Evolutionary conservation across 1,140 invertebrate species (phyloP).

Genomic region (Pantala flavescens): DNA sequence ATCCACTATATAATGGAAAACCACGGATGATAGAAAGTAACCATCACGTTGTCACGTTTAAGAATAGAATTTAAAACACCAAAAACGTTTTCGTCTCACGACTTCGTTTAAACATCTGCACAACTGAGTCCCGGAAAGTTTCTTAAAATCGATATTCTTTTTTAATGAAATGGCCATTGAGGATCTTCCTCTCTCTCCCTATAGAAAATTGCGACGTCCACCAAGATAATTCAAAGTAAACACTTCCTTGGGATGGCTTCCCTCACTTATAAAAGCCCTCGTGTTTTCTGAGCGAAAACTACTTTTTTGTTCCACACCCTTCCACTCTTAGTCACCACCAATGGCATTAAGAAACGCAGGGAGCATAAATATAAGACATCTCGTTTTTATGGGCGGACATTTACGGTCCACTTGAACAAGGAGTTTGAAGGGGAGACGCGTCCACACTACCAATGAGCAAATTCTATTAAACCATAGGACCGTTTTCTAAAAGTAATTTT

Average conservation of each 20-base stretch:
- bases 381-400: neutral
- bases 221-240: neutral
- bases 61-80: too few relatives aligned
- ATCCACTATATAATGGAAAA: too few relatives aligned
- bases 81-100: too few relatives aligned
- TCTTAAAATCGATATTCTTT: too few relatives aligned
- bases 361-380: slow-evolving; percentile 7
- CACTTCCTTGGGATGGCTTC: neutral
- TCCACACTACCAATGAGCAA: too few relatives aligned
- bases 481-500: too few relatives aligned
- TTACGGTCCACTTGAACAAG: neutral
- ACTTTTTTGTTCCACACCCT: neutral
- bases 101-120: too few relatives aligned
- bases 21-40: too few relatives aligned
- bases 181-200: neutral
- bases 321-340: neutral
- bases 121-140: too few relatives aligned
- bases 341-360: neutral
- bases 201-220: neutral
- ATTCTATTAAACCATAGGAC: too few relatives aligned
- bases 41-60: too few relatives aligned
- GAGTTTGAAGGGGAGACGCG: neutral
- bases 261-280: neutral
- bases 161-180: too few relatives aligned
- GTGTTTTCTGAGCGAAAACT: neutral